These are phyloP conservation scores for Galerucella calmariensis DNA, from an alignment of 2,888 invertebrate species.

Conservation along the genomic window DNA sequence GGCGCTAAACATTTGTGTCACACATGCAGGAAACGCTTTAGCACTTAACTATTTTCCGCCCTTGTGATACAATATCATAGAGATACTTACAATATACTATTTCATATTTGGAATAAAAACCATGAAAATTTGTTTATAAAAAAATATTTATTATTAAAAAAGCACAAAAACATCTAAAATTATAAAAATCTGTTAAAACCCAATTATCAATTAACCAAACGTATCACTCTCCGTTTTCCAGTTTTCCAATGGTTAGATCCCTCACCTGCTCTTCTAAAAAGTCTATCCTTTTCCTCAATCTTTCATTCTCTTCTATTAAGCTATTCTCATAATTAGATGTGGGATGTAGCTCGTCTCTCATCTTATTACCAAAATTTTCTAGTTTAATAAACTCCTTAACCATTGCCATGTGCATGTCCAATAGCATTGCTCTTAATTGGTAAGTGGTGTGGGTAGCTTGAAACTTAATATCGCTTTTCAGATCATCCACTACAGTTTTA, in stretches of 20 bases:
- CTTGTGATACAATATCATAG: no score
- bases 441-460: conserved; percentile 50
- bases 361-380: conserved; percentile 52
- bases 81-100: no score
- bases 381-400: conserved; percentile 59
- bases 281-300: conserved; percentile 66
- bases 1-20: no score
- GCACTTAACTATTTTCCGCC: no score
- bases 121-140: neutral
- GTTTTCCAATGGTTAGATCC: conserved; percentile 4
- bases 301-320: conserved; percentile 67
- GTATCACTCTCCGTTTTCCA: conserved; percentile 3
- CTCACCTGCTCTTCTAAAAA: conserved; percentile 60
- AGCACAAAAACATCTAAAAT: neutral
- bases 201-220: neutral
- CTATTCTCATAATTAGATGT: conserved; percentile 61
- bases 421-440: conserved; percentile 53
- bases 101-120: no score
- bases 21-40: no score
- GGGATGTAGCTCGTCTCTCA: conserved; percentile 55
- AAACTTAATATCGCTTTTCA: conserved; percentile 52
- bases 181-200: neutral
- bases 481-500: conserved; percentile 47
- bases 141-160: neutral
- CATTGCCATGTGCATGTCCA: conserved; percentile 58